Percentiles rank a stretch among this genome's conserved stretches.
phyloP scores from a whole-genome alignment of 2,113 vertebrate species.

The Gnathonemus echidnorhynchus region DNA sequence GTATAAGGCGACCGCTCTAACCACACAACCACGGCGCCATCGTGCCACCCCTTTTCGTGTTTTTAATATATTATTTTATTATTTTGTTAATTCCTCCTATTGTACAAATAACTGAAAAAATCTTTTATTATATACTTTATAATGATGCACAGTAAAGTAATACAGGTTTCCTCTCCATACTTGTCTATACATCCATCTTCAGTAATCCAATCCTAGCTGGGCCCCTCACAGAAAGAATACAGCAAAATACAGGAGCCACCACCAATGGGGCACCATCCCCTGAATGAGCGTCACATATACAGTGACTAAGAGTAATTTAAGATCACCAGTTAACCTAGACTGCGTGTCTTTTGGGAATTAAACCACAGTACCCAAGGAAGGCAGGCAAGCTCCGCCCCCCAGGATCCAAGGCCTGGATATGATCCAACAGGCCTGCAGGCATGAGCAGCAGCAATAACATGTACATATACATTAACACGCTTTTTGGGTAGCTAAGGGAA shows the following conservation, averaged over 20 bases:
- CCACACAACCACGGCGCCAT: background rate
- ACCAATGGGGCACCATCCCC: background rate
- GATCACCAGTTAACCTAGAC: background rate
- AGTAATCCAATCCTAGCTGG: background rate
- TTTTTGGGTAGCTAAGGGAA: background rate
- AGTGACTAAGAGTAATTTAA: background rate
- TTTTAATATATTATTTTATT: background rate
- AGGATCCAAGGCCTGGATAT: background rate
- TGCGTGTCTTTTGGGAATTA: background rate
- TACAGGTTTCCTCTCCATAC: background rate
- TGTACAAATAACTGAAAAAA: background rate
- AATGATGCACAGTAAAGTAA: background rate
- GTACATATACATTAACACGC: background rate
- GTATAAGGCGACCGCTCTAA: background rate
- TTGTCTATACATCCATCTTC: background rate
- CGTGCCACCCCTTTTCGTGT: background rate
- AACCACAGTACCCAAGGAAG: background rate
- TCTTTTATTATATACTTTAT: background rate
- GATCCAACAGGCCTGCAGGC: background rate
- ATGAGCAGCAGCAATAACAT: background rate
- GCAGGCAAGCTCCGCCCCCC: background rate
- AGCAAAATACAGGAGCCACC: background rate
- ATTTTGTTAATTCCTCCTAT: background rate
- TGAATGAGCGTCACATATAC: background rate
- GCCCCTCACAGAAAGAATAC: background rate